Conservation (phyloP, 2,888 invertebrate genomes). For the Syrphus vitripennis region DNA sequence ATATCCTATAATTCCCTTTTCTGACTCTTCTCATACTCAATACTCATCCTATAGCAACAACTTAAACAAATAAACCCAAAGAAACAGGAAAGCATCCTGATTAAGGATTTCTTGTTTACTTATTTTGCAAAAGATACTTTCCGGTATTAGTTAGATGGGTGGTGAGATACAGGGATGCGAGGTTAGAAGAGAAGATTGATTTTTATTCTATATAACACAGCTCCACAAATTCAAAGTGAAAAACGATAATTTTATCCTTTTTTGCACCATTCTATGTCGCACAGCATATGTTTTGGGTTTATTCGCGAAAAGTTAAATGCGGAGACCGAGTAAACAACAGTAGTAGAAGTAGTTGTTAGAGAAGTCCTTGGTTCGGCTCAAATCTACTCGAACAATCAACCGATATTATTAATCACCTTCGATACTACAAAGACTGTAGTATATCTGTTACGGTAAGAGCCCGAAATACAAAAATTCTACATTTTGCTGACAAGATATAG, state of each 20-base stretch:
- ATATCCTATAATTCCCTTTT: background rate
- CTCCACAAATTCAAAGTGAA: constrained; percentile 19
- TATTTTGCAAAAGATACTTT: constrained; percentile 61
- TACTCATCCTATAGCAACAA: background rate
- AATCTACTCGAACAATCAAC: constrained; percentile 26
- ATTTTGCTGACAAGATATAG: no score
- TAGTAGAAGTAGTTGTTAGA: background rate
- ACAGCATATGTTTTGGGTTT: constrained; percentile 6
- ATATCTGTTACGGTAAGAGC: background rate
- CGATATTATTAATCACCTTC: constrained; percentile 68
- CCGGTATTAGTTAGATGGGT: background rate
- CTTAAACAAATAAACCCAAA: constrained; percentile 15
- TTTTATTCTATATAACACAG: background rate
- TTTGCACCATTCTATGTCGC: background rate
- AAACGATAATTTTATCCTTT: constrained; percentile 48
- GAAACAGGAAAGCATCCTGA: constrained; percentile 59
- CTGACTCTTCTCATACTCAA: background rate
- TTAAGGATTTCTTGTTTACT: constrained; percentile 68
- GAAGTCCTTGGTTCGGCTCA: background rate
- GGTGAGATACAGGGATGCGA: background rate
- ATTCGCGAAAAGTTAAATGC: constrained; percentile 62
- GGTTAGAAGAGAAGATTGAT: background rate
- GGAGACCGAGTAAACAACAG: constrained; percentile 55
- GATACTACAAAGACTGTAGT: constrained; percentile 13
- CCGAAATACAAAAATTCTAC: no score